These are phyloP conservation scores for Leptonema lineaticorne DNA, from an alignment of 1,140 invertebrate species.

Conservation along the genomic window DNA sequence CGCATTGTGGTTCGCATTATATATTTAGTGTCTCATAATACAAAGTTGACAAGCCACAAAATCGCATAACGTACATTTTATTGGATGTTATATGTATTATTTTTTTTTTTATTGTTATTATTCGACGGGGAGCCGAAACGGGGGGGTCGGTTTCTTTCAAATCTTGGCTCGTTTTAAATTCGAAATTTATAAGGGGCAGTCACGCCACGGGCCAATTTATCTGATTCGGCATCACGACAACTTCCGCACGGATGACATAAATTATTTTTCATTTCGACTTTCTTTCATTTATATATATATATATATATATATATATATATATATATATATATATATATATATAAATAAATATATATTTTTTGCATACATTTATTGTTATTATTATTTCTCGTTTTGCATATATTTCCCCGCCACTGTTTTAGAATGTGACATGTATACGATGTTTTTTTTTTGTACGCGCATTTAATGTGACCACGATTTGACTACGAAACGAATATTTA, in stretches of 20 bases:
- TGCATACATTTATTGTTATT: background rate
- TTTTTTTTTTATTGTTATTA: background rate
- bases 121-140: no score
- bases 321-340: background rate
- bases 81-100: background rate
- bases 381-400: no score
- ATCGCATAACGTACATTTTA: background rate
- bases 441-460: no score
- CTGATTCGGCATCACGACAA: conserved; percentile 36
- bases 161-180: conserved; percentile 26
- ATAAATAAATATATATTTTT: background rate
- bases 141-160: no score
- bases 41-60: no score
- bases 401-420: no score
- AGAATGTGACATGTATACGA: no score
- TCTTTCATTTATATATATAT: background rate
- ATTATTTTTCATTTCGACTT: conserved; percentile 30
- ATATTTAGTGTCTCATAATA: no score
- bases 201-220: conserved; percentile 32
- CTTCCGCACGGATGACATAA: conserved; percentile 31
- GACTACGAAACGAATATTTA: no score
- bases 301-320: background rate
- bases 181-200: conserved; percentile 31
- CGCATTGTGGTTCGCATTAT: no score
- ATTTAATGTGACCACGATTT: no score